These are phyloP conservation scores for Brachionus koreanus DNA, from an alignment of 1,140 invertebrate species.

Conservation along the genomic window DNA sequence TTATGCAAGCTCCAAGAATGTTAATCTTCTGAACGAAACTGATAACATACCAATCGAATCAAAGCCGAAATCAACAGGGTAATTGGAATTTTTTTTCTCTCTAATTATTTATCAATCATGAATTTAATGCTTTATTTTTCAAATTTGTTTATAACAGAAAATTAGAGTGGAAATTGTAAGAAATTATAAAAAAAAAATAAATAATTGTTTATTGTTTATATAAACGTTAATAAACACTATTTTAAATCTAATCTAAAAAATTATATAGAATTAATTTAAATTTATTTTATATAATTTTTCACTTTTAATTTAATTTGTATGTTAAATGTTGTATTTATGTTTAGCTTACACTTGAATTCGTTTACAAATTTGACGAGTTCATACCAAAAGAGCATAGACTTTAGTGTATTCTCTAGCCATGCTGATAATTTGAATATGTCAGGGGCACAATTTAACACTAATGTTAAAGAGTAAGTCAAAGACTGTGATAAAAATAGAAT, in stretches of 20 bases:
- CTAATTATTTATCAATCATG: not conserved
- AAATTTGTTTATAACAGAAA: not conserved
- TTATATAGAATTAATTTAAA: constrained; percentile 41
- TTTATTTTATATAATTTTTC: constrained; percentile 46
- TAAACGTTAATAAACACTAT: not conserved
- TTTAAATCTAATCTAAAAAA: no score
- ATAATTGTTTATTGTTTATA: not conserved
- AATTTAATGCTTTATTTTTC: not conserved
- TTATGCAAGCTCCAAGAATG: constrained; percentile 7
- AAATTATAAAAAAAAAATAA: not conserved
- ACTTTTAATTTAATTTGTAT: constrained; percentile 33
- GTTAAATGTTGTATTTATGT: constrained; percentile 35
- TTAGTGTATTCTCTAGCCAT: constrained; percentile 43
- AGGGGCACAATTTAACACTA: not conserved
- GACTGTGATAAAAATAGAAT: not conserved
- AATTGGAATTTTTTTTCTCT: not conserved
- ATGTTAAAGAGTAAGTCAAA: constrained; percentile 36
- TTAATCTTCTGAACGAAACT: constrained; percentile 9
- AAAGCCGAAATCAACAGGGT: constrained; percentile 39
- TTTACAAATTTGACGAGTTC: constrained; percentile 43
- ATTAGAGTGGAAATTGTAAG: constrained; percentile 41
- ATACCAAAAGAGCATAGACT: constrained; percentile 31
- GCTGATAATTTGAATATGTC: not conserved
- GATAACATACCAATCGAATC: constrained; percentile 40
- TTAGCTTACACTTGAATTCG: constrained; percentile 41